Conservation (phyloP, 2,888 invertebrate species). For the Leucozona laternaria region DNA sequence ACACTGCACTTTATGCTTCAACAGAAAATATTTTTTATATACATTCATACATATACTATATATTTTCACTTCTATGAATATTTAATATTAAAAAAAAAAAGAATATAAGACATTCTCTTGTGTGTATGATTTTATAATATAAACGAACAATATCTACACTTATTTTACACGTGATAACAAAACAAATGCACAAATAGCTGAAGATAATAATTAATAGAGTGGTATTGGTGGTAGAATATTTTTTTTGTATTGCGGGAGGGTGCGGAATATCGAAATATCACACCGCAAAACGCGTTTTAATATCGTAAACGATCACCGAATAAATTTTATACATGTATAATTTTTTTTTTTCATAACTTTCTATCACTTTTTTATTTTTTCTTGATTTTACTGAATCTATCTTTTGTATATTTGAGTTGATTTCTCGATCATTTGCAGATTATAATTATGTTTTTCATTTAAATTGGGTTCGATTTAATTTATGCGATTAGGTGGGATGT, state of each 20-base stretch:
- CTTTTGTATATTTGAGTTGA: not conserved
- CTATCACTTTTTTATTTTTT: constrained; percentile 17
- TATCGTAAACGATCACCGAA: constrained; percentile 58
- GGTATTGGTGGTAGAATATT: constrained; percentile 34
- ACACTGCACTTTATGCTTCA: constrained; percentile 74
- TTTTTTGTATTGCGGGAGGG: constrained; percentile 38
- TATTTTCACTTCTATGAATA: constrained; percentile 56
- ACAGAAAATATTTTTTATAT: constrained; percentile 38
- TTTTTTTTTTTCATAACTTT: constrained; percentile 26
- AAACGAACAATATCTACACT: constrained; percentile 44
- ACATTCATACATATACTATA: not conserved
- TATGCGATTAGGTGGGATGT: not conserved
- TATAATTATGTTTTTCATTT: not conserved
- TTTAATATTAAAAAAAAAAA: constrained; percentile 15
- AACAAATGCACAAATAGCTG: constrained; percentile 67
- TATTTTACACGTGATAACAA: constrained; percentile 73
- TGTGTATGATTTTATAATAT: constrained; percentile 32
- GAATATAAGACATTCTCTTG: constrained; percentile 30
- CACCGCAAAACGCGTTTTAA: constrained; percentile 31
- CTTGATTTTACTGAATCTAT: not conserved
- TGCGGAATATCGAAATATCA: constrained; percentile 36
- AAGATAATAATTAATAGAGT: constrained; percentile 47
- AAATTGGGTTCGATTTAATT: not conserved
- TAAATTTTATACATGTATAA: constrained; percentile 4
- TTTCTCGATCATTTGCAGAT: constrained; percentile 1